phyloP scores from a whole-genome alignment of 2,113 vertebrate species.

The Turdus rufiventris region DNA sequence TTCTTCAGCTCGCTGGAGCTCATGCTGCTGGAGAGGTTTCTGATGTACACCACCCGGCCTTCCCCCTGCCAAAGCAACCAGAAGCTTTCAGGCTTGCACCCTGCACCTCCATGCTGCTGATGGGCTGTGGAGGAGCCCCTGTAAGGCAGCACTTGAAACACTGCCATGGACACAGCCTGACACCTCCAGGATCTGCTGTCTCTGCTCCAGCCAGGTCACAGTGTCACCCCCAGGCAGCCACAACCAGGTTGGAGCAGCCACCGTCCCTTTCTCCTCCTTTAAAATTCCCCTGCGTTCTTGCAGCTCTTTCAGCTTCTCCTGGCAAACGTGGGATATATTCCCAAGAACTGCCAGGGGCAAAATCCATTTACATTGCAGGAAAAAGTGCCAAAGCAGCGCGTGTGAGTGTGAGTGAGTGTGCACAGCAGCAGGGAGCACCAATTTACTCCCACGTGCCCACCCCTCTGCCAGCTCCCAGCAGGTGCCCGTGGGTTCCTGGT shows the following conservation, averaged over 20 bases:
- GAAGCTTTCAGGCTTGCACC: neutral
- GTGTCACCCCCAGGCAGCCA: neutral
- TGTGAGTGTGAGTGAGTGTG: neutral
- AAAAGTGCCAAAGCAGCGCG: neutral
- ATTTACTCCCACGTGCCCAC: neutral
- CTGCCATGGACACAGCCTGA: neutral
- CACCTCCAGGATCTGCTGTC: neutral
- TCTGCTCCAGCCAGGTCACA: rapidly evolving
- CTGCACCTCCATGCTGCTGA: rapidly evolving
- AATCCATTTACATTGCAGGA: neutral
- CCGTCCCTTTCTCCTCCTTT: rapidly evolving
- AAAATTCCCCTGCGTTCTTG: neutral
- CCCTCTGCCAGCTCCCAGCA: neutral
- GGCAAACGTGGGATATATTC: neutral
- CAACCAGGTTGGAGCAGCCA: neutral
- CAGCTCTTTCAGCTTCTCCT: neutral
- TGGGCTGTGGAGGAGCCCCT: neutral
- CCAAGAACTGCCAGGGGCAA: neutral
- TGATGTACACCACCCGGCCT: constrained; percentile 91
- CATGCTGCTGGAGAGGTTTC: constrained; percentile 89
- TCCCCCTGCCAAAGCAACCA: constrained; percentile 80
- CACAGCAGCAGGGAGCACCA: neutral
- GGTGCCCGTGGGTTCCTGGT: neutral
- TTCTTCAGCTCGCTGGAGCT: constrained; percentile 90
- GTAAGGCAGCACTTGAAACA: neutral